Conservation (phyloP, 2,888 invertebrate genomes). For the Boloria selene region DNA sequence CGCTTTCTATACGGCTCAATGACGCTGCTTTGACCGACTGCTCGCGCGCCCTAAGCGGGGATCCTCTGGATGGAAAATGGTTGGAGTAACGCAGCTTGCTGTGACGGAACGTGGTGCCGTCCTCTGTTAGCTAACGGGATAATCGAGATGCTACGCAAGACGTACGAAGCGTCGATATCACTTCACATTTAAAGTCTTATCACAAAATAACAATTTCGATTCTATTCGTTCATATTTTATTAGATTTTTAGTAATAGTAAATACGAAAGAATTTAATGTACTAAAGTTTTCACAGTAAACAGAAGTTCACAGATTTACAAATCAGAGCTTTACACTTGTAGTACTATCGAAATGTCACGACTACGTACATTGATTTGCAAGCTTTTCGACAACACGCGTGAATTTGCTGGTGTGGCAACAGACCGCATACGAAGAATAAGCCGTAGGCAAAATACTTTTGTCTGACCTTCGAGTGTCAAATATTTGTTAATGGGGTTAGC, state of each 20-base stretch:
- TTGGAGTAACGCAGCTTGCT: slow-evolving; percentile 76
- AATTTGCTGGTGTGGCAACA: slow-evolving; percentile 14
- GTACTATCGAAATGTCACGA: slow-evolving; percentile 20
- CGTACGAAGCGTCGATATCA: slow-evolving; percentile 19
- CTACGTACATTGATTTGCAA: neutral
- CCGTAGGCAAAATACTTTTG: slow-evolving; percentile 24
- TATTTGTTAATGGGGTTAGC: slow-evolving; percentile 68
- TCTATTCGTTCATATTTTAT: slow-evolving; percentile 16
- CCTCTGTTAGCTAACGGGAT: slow-evolving; percentile 13
- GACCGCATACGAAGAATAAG: slow-evolving; percentile 17
- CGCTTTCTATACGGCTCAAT: slow-evolving; percentile 71
- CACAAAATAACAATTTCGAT: neutral
- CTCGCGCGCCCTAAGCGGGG: slow-evolving; percentile 65
- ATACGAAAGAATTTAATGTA: slow-evolving; percentile 17
- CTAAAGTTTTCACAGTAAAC: slow-evolving; percentile 54
- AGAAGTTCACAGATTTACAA: slow-evolving; percentile 50
- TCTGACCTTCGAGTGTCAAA: slow-evolving; percentile 44
- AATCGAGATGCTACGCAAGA: slow-evolving; percentile 4
- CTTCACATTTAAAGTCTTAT: slow-evolving; percentile 27
- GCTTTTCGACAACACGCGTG: slow-evolving; percentile 11
- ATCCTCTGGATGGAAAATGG: slow-evolving; percentile 65
- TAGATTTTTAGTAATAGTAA: neutral
- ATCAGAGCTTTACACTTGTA: slow-evolving; percentile 37
- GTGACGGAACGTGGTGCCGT: slow-evolving; percentile 77
- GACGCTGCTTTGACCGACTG: slow-evolving; percentile 71